Percentiles rank a stretch among this genome's conserved stretches.
Evolutionary conservation across 2,888 invertebrate species (phyloP).

Genomic region (Temnothorax rugatulus): DNA sequence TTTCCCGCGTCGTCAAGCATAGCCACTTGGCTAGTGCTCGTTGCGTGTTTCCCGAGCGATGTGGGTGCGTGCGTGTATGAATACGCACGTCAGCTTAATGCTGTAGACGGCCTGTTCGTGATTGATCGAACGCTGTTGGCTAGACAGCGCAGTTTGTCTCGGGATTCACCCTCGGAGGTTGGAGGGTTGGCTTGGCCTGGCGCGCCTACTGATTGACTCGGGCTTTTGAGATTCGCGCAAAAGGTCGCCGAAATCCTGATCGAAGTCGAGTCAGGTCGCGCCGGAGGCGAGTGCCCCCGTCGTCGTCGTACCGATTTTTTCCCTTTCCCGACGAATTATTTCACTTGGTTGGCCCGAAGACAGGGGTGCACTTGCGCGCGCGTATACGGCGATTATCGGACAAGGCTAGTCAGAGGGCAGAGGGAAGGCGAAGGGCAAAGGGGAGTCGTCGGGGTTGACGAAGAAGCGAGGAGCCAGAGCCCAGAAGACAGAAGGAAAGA

Average conservation of each 20-base stretch:
- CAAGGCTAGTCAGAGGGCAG: neutral
- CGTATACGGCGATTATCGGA: conserved; percentile 50
- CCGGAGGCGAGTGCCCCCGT: conserved; percentile 26
- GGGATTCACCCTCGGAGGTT: conserved; percentile 55
- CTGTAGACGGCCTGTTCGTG: conserved; percentile 62
- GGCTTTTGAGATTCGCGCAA: conserved; percentile 59
- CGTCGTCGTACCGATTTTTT: conserved; percentile 50
- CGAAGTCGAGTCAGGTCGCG: conserved; percentile 15
- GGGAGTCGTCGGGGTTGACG: neutral
- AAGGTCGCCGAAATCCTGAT: conserved; percentile 23
- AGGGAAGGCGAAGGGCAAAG: neutral
- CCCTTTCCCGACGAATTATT: conserved; percentile 59
- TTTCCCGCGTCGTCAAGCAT: conserved; percentile 29
- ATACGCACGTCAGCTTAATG: conserved; percentile 63
- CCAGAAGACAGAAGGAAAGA: conserved; percentile 48
- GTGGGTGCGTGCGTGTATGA: conserved; percentile 42
- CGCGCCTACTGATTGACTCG: conserved; percentile 59
- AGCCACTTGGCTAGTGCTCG: conserved; percentile 31
- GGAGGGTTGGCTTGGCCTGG: conserved; percentile 56
- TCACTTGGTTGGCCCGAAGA: conserved; percentile 62
- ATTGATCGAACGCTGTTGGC: conserved; percentile 72
- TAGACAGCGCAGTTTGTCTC: conserved; percentile 70
- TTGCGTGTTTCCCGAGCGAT: conserved; percentile 37
- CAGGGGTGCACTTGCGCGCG: conserved; percentile 66
- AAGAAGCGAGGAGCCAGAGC: conserved; percentile 14